Evolutionary conservation across 2,797 vertebrate genomes (phyloP), one percentile per base, ranked within the genome.

Genomic region (Lepilemur septentrionalis): DNA sequence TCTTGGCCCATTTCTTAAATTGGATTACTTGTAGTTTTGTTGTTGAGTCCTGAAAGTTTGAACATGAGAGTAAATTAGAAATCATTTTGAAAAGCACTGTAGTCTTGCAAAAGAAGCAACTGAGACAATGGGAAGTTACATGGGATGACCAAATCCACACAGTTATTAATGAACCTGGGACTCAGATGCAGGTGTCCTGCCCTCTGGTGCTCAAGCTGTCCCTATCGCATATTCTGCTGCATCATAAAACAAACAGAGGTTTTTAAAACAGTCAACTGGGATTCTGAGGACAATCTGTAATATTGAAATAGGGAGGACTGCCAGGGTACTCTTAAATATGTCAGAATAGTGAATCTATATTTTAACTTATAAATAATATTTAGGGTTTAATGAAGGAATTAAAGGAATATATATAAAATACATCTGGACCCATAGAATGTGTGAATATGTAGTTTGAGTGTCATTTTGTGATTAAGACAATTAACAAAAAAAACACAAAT

Each of bases 391-490:
- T 48, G 41, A 88, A 93, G 59, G 32, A 43, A 28, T 81, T 73
- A 52, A n/a, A 82, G 59, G 18, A 69, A 70, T n/a, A 55, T 4
- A 48, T 63, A 55, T 48, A 81, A 80, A 94, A 67, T 6, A 69
- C 2, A 90, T 32, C 9, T 0, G 6, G 17, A 63, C 17, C n/a
- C 4, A 50, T 61, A 32, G 67, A 93, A 61, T 89, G 8, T 52
- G 1, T 55, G 70, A 79, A 46, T 83, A 76, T 1, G 4, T 67
- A 76, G 9, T 76, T 82, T 89, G 25, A 80, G 8, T 84, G 23
- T 72, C 14, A 78, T 95, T 96, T 97, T 61, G 11, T 91, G 20
- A 82, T 67, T 43, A 70, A 96, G 20, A 13, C 13, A 94, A 59
- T 81, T 93, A 93, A 4, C 57, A 89, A n/a, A 89, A 30, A 85